Conservation (phyloP, 2,888 invertebrate species). For the Conomelus anceps region DNA sequence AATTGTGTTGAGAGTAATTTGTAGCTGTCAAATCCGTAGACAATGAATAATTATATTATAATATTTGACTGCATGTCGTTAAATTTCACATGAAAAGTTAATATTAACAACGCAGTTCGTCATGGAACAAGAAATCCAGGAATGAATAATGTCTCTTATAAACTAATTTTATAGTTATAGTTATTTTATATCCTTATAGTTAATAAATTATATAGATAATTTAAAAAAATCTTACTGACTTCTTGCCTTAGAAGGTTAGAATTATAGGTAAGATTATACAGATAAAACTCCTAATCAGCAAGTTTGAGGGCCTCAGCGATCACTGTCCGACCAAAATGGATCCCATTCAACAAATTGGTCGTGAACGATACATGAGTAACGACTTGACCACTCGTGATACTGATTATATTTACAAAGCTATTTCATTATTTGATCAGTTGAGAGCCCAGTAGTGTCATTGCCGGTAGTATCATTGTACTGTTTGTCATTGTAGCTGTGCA, state of each 20-base stretch:
- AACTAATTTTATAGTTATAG: no score
- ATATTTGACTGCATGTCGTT: no score
- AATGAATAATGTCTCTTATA: no score
- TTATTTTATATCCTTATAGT: no score
- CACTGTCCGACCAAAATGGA: background rate
- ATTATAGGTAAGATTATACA: background rate
- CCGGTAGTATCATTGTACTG: no score
- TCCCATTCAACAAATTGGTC: background rate
- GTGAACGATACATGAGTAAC: background rate
- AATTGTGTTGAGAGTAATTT: no score
- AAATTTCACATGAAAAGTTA: no score
- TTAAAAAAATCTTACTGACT: background rate
- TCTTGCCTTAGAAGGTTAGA: background rate
- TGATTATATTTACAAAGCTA: background rate
- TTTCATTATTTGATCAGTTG: background rate
- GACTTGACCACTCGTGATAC: background rate
- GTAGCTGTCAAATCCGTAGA: no score
- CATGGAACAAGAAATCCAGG: no score
- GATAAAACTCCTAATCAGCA: background rate
- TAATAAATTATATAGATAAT: background rate
- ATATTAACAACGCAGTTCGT: no score
- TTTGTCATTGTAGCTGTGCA: background rate
- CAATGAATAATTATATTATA: no score
- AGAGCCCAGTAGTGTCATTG: background rate
- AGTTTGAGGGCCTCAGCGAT: background rate